Base-by-base conservation (phyloP, 2,113 vertebrate species). In the Larimichthys crocea region DNA sequence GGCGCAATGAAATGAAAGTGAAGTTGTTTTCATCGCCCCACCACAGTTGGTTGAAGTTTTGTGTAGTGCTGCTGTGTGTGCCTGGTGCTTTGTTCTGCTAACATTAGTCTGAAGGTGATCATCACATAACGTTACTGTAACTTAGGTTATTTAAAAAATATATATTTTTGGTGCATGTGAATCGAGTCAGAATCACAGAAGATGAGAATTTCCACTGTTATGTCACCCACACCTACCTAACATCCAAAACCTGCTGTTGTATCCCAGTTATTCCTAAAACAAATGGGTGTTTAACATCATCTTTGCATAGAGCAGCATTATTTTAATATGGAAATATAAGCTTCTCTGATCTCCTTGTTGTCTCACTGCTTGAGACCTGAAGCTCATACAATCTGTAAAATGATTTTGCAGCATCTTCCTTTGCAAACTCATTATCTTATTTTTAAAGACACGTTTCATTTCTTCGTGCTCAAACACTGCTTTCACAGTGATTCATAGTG, bases 401-500 rank as follows among this genome's bases (percentile, higher is more conserved):
- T 40, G 35, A 9, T 40, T 31, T 62, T n/a, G 17, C 31, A 52
- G 31, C 52, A 48, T 31, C 31, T 76, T 53, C 48, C 11, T 62
- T 49, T 49, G 29, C 19, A 50, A 50, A 48, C 40, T 67, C 3
- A 0, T n/a, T 26, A 14, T 9, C 42, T 26, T 12, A 10, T 71
- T 42, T 59, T 52, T 20, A 31, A 20, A 56, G 55, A 60, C 8
- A 7, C 4, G 0, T 69, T 76, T 67, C 46, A 24, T 72, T 70
- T 57, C 35, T 40, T 40, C 35, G 35, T 40, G 35, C 68, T 64
- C 20, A 46, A 46, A 14, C 44, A 14, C 40, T 59, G 53, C 74
- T 74, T 61, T 72, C 60, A 68, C 48, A 44, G 26, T 42, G 75
- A 76, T 74, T 76, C 60, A 56, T 59, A 70, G 55, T 35, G 12